Conservation (phyloP, 92 coral and sea anemone species). For the Epizoanthus illoricatus region DNA sequence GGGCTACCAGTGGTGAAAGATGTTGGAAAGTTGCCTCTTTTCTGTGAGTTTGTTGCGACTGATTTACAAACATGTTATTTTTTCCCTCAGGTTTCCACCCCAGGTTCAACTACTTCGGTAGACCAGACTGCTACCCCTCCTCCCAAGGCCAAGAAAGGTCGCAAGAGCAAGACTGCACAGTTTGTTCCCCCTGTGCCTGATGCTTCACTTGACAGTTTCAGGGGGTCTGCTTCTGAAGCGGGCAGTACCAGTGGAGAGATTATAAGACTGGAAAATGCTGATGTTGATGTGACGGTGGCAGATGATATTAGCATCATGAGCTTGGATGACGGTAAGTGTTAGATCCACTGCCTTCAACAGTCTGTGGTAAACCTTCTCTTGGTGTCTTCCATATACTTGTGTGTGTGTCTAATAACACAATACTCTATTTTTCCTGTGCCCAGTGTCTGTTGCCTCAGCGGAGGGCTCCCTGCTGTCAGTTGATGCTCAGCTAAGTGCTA, state of each 20-base stretch:
- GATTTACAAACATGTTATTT: background rate
- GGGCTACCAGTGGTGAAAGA: no score
- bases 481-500: constrained; percentile 59
- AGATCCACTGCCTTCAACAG: background rate
- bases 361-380: background rate
- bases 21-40: background rate
- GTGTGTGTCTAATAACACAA: background rate
- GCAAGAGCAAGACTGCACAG: constrained; percentile 86
- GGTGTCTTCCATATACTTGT: no score
- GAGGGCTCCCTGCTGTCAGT: constrained; percentile 70
- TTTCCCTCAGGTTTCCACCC: constrained; percentile 22
- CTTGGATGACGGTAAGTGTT: constrained; percentile 87
- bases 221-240: constrained; percentile 82
- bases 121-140: constrained; percentile 66
- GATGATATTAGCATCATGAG: constrained; percentile 97
- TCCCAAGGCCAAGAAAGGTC: constrained; percentile 93
- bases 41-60: background rate
- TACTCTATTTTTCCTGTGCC: background rate
- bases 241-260: constrained; percentile 87
- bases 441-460: constrained; percentile 92
- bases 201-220: constrained; percentile 60
- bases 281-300: constrained; percentile 65
- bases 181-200: constrained; percentile 92
- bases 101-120: constrained; percentile 27
- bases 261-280: constrained; percentile 64